phyloP scores from a whole-genome alignment of 2,113 vertebrate genomes.

The Protobothrops flavoviridis region DNA sequence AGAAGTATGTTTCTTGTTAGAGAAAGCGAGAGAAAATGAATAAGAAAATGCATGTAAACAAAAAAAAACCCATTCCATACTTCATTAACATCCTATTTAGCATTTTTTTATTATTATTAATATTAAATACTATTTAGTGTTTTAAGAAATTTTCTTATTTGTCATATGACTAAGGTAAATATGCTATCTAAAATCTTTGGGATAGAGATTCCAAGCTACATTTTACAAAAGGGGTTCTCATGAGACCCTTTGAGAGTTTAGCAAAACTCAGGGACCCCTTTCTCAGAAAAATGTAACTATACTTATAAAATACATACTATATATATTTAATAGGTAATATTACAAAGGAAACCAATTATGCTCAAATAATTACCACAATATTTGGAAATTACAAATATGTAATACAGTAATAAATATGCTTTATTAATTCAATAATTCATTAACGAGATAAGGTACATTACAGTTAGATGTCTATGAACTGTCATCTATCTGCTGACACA shows the following conservation, averaged over 20 bases:
- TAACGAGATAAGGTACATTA: neutral
- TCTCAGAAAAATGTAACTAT: neutral
- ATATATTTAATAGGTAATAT: neutral
- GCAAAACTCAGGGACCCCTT: neutral
- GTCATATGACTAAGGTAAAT: neutral
- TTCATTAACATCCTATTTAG: slow-evolving; percentile 26
- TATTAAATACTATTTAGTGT: neutral
- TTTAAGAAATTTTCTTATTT: slow-evolving; percentile 21
- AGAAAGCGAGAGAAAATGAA: slow-evolving; percentile 52
- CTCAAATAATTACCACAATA: neutral
- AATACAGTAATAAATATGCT: neutral
- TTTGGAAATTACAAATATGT: neutral
- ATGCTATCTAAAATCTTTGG: neutral
- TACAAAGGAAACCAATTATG: neutral
- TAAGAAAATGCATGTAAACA: slow-evolving; percentile 48
- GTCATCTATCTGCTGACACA: neutral
- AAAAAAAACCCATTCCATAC: neutral
- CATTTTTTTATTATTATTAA: slow-evolving; percentile 9
- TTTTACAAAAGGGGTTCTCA: neutral
- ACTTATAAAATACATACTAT: neutral
- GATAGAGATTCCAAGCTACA: neutral
- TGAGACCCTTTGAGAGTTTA: neutral
- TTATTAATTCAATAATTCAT: neutral
- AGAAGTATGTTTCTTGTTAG: slow-evolving; percentile 42
- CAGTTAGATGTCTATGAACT: neutral